These are phyloP conservation scores for Albula glossodonta DNA, from an alignment of 2,113 vertebrate genomes.

Conservation along the genomic window DNA sequence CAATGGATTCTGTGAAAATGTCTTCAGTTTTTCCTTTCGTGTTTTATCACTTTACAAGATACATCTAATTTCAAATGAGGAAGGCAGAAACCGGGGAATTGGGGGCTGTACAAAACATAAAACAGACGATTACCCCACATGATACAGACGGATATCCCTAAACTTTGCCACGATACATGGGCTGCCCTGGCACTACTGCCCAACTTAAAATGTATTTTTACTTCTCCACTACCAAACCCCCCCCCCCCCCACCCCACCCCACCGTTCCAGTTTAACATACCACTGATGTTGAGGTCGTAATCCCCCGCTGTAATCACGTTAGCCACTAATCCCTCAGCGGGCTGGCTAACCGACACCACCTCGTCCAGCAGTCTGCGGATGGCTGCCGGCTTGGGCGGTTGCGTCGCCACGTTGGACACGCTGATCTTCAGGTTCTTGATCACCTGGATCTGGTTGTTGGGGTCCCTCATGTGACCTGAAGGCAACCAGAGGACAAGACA, in stretches of 20 bases:
- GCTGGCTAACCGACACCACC: slow-evolving; percentile 87
- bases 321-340: slow-evolving; percentile 82
- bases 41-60: too few relatives aligned
- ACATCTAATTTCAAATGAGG: too few relatives aligned
- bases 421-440: slow-evolving; percentile 94
- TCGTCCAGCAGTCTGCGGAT: slow-evolving; percentile 80
- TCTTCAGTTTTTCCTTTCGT: too few relatives aligned
- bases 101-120: too few relatives aligned
- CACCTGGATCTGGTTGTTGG: slow-evolving; percentile 92
- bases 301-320: slow-evolving; percentile 90
- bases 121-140: too few relatives aligned
- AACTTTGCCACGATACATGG: too few relatives aligned
- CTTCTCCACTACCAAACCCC: too few relatives aligned
- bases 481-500: slow-evolving; percentile 26
- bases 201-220: background rate
- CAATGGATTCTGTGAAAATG: too few relatives aligned
- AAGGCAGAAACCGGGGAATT: too few relatives aligned
- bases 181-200: background rate
- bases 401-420: slow-evolving; percentile 84
- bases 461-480: slow-evolving; percentile 89
- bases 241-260: background rate
- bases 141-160: too few relatives aligned
- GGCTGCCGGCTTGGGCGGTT: slow-evolving; percentile 65
- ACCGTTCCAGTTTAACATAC: slow-evolving; percentile 70
- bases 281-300: slow-evolving; percentile 93